phyloP scores from a whole-genome alignment of 1,140 invertebrate species.

The Pseudomyrmex gracilis region DNA sequence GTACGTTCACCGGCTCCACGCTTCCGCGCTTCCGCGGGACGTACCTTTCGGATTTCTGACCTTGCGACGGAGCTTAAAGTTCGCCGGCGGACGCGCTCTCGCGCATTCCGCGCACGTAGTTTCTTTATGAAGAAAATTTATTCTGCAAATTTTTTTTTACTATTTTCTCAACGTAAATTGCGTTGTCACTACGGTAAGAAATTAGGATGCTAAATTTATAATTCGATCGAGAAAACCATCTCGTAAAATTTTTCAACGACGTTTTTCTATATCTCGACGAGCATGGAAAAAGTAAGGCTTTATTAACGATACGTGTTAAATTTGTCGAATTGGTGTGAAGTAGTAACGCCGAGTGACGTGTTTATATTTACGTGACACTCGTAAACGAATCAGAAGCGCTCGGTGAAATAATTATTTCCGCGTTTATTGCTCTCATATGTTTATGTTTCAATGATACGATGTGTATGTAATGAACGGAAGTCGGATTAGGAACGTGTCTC shows the following conservation, averaged over 20 bases:
- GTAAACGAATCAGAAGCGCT: conserved; percentile 25
- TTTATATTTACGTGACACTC: neutral
- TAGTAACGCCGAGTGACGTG: neutral
- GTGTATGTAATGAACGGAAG: conserved; percentile 3
- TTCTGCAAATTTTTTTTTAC: too few relatives aligned
- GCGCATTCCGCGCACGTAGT: neutral
- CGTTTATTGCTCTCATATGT: neutral
- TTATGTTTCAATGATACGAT: neutral
- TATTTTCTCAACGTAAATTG: neutral
- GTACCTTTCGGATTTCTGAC: conserved; percentile 58
- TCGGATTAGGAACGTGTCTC: conserved; percentile 1
- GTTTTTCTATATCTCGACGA: neutral
- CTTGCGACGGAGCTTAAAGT: conserved; percentile 22
- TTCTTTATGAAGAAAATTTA: neutral
- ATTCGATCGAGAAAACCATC: too few relatives aligned
- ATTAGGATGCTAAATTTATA: too few relatives aligned
- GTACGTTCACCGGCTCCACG: conserved; percentile 71
- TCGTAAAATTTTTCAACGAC: neutral
- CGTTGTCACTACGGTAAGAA: too few relatives aligned
- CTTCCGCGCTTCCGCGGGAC: conserved; percentile 69
- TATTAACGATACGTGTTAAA: conserved; percentile 13
- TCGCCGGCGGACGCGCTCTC: neutral
- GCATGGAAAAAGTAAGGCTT: neutral
- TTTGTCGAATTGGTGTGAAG: conserved; percentile 26
- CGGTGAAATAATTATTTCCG: conserved; percentile 10